Evolutionary conservation across 2,113 vertebrate genomes (phyloP).

Genomic region (Cheilinus undulatus): DNA sequence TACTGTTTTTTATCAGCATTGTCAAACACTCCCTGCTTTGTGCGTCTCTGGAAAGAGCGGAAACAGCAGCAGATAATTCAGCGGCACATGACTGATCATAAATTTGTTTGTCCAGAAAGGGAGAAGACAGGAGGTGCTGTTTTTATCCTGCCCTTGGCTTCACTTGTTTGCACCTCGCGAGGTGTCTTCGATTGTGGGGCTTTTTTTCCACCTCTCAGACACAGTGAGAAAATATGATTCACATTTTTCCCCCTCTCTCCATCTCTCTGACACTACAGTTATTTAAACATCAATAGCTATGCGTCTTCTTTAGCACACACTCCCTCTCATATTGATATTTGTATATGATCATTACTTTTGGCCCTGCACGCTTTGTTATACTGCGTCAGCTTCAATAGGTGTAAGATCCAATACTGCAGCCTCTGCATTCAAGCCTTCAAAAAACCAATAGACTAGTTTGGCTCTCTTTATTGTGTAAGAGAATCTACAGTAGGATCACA

Average conservation of each 20-base stretch:
- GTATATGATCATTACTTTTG: conserved; percentile 86
- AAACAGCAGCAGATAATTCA: conserved; percentile 62
- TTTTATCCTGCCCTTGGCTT: conserved; percentile 74
- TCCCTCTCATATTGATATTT: conserved; percentile 86
- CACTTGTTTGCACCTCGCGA: conserved; percentile 67
- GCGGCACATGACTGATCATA: conserved; percentile 62
- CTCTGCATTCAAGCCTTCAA: conserved; percentile 74
- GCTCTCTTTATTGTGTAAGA: conserved; percentile 55
- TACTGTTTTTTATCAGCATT: conserved; percentile 62
- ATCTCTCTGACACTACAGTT: conserved; percentile 81
- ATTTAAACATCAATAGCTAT: conserved; percentile 88
- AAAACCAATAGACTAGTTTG: conserved; percentile 62
- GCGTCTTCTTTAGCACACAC: conserved; percentile 85
- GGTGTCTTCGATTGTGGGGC: conserved; percentile 77
- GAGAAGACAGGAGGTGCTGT: conserved; percentile 29
- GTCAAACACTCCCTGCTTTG: conserved; percentile 67
- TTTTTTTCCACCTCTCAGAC: conserved; percentile 28
- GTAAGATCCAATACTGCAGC: conserved; percentile 83
- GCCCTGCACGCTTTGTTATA: conserved; percentile 79
- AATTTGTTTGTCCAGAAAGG: conserved; percentile 72
- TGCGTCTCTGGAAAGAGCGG: conserved; percentile 40
- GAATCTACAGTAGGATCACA: conserved; percentile 24
- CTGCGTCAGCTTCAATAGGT: conserved; percentile 80
- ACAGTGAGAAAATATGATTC: conserved; percentile 76
- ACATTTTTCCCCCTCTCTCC: conserved; percentile 66